phyloP scores from a whole-genome alignment of 2,888 invertebrate species.

The Apantesis nais region DNA sequence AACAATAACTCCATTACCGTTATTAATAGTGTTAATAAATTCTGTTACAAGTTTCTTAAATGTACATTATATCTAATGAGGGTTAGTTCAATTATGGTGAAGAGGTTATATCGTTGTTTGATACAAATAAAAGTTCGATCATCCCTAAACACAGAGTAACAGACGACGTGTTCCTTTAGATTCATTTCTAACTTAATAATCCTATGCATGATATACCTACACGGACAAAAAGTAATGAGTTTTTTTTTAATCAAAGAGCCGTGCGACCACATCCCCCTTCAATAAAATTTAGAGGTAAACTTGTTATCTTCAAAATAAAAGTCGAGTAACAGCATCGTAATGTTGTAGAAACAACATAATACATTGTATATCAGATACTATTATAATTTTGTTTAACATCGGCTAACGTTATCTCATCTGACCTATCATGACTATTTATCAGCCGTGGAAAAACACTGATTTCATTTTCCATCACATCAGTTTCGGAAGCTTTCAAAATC shows the following conservation, averaged over 20 bases:
- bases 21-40: not conserved
- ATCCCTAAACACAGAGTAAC: not conserved
- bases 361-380: slow-evolving; percentile 24
- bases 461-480: slow-evolving; percentile 55
- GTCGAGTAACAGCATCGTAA: slow-evolving; percentile 12
- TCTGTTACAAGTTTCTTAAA: not conserved
- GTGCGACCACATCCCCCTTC: no score
- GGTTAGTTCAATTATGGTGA: not conserved
- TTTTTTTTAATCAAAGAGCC: no score
- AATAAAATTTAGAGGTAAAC: slow-evolving; percentile 21
- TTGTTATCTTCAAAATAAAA: slow-evolving; percentile 22
- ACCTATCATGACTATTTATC: slow-evolving; percentile 79
- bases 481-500: slow-evolving; percentile 48
- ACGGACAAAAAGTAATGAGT: slow-evolving; percentile 4
- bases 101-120: not conserved
- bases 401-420: slow-evolving; percentile 62
- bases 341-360: slow-evolving; percentile 17
- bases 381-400: slow-evolving; percentile 57
- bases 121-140: not conserved
- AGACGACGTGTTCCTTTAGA: not conserved
- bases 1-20: not conserved
- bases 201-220: not conserved
- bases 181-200: not conserved
- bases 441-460: slow-evolving; percentile 73
- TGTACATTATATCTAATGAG: no score